phyloP scores from a whole-genome alignment of 2,797 vertebrate genomes.

The Nothura maculosa region DNA sequence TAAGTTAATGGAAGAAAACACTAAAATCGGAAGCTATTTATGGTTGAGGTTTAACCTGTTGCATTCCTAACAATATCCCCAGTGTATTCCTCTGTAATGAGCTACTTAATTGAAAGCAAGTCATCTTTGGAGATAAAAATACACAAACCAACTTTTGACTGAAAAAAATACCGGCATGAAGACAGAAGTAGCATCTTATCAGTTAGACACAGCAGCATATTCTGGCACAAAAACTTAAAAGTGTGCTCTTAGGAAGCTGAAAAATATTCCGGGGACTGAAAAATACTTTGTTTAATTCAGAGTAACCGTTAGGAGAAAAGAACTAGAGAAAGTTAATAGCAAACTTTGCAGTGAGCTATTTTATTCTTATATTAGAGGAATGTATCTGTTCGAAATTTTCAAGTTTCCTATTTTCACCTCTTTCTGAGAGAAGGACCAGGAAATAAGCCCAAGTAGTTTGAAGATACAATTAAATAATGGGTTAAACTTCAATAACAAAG shows the following conservation, averaged over 20 bases:
- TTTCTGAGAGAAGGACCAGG: neutral
- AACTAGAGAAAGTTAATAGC: neutral
- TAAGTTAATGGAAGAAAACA: conserved; percentile 29
- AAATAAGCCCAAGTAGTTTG: neutral
- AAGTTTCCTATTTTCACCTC: neutral
- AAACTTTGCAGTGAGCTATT: neutral
- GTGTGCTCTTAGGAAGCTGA: neutral
- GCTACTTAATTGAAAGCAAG: conserved; percentile 19
- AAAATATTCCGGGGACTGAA: neutral
- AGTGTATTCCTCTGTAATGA: conserved; percentile 26
- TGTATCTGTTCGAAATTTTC: neutral
- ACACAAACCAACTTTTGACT: neutral
- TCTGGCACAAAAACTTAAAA: neutral
- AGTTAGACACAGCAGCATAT: neutral
- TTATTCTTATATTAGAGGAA: neutral
- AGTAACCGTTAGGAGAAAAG: neutral
- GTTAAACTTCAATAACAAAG: neutral
- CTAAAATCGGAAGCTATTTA: conserved; percentile 55
- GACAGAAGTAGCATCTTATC: neutral
- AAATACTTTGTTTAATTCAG: neutral
- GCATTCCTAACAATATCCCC: conserved; percentile 38
- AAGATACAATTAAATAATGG: neutral
- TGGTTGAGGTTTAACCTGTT: conserved; percentile 54
- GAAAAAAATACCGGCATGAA: neutral
- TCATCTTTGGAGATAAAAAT: conserved; percentile 36